These are phyloP conservation scores for Paramisgurnus dabryanus DNA, from an alignment of 2,113 vertebrate genomes.

Conservation along the genomic window DNA sequence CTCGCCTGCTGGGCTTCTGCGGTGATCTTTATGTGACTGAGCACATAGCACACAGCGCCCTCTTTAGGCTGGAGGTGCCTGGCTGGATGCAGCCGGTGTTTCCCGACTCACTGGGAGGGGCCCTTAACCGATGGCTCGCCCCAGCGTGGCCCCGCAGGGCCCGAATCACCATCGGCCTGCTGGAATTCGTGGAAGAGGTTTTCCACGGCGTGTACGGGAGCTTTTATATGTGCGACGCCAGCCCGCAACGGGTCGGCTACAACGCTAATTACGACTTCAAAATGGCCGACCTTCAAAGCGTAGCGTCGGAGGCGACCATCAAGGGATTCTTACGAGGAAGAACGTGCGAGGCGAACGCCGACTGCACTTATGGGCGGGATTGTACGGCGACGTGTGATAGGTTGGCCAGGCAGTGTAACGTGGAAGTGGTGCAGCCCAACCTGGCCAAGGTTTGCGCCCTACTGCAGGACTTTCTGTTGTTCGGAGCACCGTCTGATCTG, in stretches of 20 bases:
- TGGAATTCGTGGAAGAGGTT: slow-evolving; percentile 96
- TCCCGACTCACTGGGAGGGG: slow-evolving; percentile 74
- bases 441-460: slow-evolving; percentile 91
- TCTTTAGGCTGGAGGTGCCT: slow-evolving; percentile 80
- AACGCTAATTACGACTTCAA: slow-evolving; percentile 90
- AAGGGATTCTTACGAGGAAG: slow-evolving; percentile 85
- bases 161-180: slow-evolving; percentile 88
- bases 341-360: slow-evolving; percentile 84
- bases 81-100: slow-evolving; percentile 79
- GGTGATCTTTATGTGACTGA: slow-evolving; percentile 93
- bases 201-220: slow-evolving; percentile 92
- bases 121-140: slow-evolving; percentile 89
- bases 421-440: slow-evolving; percentile 90
- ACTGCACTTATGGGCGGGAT: slow-evolving; percentile 91
- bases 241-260: slow-evolving; percentile 85
- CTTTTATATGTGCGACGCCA: slow-evolving; percentile 92
- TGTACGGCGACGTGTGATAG: slow-evolving; percentile 89
- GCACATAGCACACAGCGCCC: slow-evolving; percentile 79
- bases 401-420: slow-evolving; percentile 90
- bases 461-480: slow-evolving; percentile 88
- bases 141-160: slow-evolving; percentile 91
- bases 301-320: slow-evolving; percentile 85
- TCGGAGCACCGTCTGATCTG: slow-evolving; percentile 81
- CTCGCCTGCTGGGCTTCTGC: slow-evolving; percentile 88
- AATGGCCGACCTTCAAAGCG: slow-evolving; percentile 87